Conservation (phyloP, 2,888 invertebrate species). For the Limnephilus lunatus region DNA sequence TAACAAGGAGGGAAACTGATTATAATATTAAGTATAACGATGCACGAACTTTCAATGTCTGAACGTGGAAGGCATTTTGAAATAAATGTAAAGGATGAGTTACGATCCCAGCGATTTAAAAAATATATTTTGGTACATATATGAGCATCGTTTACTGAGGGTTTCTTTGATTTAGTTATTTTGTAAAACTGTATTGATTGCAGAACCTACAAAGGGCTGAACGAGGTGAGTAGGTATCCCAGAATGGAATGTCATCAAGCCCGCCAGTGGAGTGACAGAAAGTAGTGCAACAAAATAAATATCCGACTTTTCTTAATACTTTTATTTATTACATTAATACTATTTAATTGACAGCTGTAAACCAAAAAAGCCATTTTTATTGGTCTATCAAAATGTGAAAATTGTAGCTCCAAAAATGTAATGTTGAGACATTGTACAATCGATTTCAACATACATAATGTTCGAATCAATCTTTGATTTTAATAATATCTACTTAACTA, state of each 20-base stretch:
- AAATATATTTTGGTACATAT: neutral
- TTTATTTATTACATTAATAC: no score
- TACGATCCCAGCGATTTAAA: neutral
- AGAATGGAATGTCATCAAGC: neutral
- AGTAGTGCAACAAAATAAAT: no score
- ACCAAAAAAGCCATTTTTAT: no score
- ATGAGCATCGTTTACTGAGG: no score
- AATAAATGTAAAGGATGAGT: neutral
- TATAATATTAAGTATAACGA: no score
- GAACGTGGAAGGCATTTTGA: neutral
- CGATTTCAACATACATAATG: neutral
- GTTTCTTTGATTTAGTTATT: neutral
- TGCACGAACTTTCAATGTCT: neutral
- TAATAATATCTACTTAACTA: neutral
- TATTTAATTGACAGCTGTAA: no score
- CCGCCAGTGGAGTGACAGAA: no score
- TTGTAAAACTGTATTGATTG: neutral
- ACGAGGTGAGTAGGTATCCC: neutral
- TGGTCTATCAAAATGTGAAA: no score
- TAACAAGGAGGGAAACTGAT: neutral
- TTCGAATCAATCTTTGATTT: neutral
- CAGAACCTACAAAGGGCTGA: neutral
- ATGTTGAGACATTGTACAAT: neutral
- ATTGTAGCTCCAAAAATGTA: no score
- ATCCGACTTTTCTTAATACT: no score